These are phyloP conservation scores for Lithodes maja DNA, from an alignment of 2,888 invertebrate species.

Conservation along the genomic window DNA sequence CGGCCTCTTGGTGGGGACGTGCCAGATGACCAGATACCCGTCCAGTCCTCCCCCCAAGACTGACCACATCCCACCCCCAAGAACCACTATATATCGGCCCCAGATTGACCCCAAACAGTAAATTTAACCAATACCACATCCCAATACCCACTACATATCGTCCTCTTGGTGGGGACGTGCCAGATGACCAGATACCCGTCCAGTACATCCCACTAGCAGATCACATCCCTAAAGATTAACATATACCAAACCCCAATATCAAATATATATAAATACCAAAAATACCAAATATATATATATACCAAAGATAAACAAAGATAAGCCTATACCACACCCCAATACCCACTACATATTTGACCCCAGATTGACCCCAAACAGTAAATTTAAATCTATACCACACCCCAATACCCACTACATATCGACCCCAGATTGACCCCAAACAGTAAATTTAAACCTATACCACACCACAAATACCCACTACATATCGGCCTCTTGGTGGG, in stretches of 20 bases:
- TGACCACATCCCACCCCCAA: conserved; percentile 83
- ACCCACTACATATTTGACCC: conserved; percentile 73
- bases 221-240: conserved; percentile 76
- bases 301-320: conserved; percentile 90
- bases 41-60: conserved; percentile 92
- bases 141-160: conserved; percentile 73
- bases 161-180: conserved; percentile 80
- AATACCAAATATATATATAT: conserved; percentile 76
- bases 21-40: conserved; percentile 90
- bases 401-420: background rate
- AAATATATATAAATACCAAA: conserved; percentile 72
- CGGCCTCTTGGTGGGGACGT: conserved; percentile 79
- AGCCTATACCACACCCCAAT: conserved; percentile 92
- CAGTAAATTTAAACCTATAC: too few relatives aligned
- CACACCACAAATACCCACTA: conserved; percentile 72
- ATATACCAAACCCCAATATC: conserved; percentile 70
- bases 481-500: conserved; percentile 75
- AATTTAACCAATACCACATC: too few relatives aligned
- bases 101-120: too few relatives aligned
- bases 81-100: too few relatives aligned
- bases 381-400: too few relatives aligned
- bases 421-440: too few relatives aligned
- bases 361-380: too few relatives aligned
- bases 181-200: conserved; percentile 92
- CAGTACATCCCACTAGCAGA: conserved; percentile 92